These are phyloP conservation scores for Heterochromis multidens DNA, from an alignment of 2,113 vertebrate species.

Conservation along the genomic window DNA sequence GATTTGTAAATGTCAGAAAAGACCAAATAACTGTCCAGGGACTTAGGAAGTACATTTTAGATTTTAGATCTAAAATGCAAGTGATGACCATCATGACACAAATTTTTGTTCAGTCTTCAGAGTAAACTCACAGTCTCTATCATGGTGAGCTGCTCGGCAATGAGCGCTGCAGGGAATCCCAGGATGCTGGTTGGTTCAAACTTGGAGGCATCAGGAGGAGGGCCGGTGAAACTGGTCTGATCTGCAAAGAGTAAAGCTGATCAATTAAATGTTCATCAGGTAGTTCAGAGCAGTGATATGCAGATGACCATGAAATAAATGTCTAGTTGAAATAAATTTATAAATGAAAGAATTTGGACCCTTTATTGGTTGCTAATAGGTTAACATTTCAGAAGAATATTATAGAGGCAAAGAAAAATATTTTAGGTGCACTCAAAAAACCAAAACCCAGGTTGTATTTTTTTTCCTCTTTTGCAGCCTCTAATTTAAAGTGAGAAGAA, in stretches of 20 bases:
- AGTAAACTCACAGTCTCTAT: slow-evolving; percentile 81
- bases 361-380: no score
- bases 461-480: background rate
- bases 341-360: no score
- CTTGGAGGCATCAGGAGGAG: slow-evolving; percentile 47
- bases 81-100: no score
- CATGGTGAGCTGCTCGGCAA: slow-evolving; percentile 87
- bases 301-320: background rate
- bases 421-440: background rate
- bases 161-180: slow-evolving; percentile 77
- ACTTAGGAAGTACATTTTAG: background rate
- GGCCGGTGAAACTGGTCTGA: background rate
- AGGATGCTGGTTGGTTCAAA: slow-evolving; percentile 79
- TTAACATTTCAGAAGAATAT: no score
- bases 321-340: background rate
- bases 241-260: slow-evolving; percentile 16
- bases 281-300: background rate
- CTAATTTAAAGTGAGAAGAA: background rate
- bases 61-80: no score
- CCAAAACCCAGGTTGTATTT: background rate
- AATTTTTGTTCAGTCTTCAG: background rate
- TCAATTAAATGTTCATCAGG: background rate
- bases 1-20: background rate
- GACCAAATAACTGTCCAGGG: background rate
- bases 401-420: no score